Base-by-base conservation (phyloP, 2,113 vertebrate genomes). In the Mixornis gularis region DNA sequence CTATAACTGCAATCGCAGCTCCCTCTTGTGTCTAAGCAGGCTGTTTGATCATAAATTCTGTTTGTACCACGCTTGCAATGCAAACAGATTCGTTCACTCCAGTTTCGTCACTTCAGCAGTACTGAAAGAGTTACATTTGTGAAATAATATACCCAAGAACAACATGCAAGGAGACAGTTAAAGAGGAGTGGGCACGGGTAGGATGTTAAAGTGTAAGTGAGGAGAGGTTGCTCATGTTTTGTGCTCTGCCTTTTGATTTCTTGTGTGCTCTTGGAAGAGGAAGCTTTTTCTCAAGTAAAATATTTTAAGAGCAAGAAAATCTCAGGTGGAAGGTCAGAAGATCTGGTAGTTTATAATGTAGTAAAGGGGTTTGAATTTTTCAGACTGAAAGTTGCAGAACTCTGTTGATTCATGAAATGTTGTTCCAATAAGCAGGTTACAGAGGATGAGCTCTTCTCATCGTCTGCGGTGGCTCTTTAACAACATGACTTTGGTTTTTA, bases 21-120 rank as follows among this genome's bases (percentile, higher is more conserved):
- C 96, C 96, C 95, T 96, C 96, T 96, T 86, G 94, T 95, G 95
- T 81, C 90, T 87, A 43, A 73, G 26, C 17, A 14, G 63, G 71
- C 40, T 69, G 30, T 53, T 90, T 55, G 51, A 44, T 51, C n/a
- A 10, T 83, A 29, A 65, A 46, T 82, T 71, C 60, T 80, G 32
- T 84, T 92, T 41, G 24, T 51, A 34, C 46, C 65, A 9, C 9
- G 7, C 68, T 63, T 63, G 59, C 77, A 58, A 10, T 41, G 59
- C 58, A 89, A 53, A 20, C 16, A 64, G 34, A 56, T 64, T 59
- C 27, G 65, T 89, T 86, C 52, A 6, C n/a, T 84, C 22, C 20
- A 22, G 9, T 63, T 90, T 76, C 34, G 43, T 7, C 34, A 38
- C 66, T 58, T 20, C 21, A 40, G 34, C 65, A 36, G 44, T 88